Percentiles rank a stretch among this genome's conserved stretches.
Conservation (phyloP, 2,113 vertebrate genomes). For the Leiothrix lutea region DNA sequence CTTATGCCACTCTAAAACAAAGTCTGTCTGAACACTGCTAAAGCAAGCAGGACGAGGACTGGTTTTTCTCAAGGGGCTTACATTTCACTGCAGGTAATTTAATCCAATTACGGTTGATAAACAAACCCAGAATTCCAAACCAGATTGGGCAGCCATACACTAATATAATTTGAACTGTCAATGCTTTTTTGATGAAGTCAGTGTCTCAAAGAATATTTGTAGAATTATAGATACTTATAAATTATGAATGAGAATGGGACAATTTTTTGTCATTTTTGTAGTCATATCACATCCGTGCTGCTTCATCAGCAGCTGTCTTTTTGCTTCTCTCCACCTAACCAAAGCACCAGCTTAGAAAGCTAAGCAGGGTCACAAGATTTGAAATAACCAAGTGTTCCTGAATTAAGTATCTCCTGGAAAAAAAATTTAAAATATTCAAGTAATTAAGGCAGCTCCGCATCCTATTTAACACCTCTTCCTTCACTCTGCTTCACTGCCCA, state of each 20-base stretch:
- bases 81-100: conserved; percentile 42
- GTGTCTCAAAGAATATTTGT: conserved; percentile 21
- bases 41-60: neutral
- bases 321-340: neutral
- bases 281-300: neutral
- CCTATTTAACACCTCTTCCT: conserved; percentile 4
- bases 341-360: neutral
- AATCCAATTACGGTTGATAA: conserved; percentile 31
- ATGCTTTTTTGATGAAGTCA: conserved; percentile 36
- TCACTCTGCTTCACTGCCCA: neutral
- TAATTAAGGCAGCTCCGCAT: conserved; percentile 1
- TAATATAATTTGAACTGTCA: conserved; percentile 12
- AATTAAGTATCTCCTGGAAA: neutral
- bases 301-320: conserved; percentile 29
- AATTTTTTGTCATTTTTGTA: conserved; percentile 9
- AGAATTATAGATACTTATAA: conserved; percentile 1
- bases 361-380: neutral
- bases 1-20: neutral
- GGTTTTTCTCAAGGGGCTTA: neutral
- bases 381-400: neutral
- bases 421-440: neutral
- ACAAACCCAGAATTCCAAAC: conserved; percentile 15
- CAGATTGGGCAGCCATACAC: neutral
- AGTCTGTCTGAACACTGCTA: neutral
- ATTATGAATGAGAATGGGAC: conserved; percentile 12